These are phyloP conservation scores for Choristoneura rosaceana DNA, from an alignment of 2,888 invertebrate species.

Conservation along the genomic window DNA sequence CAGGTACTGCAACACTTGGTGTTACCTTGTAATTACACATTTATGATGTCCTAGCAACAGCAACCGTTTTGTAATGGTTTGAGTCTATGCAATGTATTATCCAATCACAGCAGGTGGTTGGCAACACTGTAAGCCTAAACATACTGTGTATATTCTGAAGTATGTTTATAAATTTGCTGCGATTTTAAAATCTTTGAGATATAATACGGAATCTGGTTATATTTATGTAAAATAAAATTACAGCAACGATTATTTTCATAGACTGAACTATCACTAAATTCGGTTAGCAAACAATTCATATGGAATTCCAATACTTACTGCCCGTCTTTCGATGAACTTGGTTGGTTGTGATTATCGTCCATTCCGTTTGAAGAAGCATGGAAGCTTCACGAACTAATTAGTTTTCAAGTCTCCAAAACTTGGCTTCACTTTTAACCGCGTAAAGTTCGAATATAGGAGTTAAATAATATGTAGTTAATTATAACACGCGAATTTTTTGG, in stretches of 20 bases:
- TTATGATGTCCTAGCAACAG: neutral
- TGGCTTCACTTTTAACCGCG: constrained; percentile 27
- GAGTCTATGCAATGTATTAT: neutral
- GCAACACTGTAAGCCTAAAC: constrained; percentile 7
- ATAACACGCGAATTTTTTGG: neutral
- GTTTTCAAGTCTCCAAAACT: constrained; percentile 35
- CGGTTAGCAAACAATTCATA: neutral
- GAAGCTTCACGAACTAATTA: constrained; percentile 69
- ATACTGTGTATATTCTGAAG: neutral
- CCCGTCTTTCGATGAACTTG: constrained; percentile 59
- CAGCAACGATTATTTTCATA: neutral
- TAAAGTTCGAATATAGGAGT: constrained; percentile 25
- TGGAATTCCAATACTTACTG: constrained; percentile 62
- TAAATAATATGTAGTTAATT: constrained; percentile 5
- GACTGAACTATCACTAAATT: neutral
- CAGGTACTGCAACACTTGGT: neutral
- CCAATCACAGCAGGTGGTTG: constrained; percentile 6
- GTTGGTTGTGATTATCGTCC: constrained; percentile 62
- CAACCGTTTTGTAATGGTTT: constrained; percentile 2
- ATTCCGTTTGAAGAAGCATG: constrained; percentile 73
- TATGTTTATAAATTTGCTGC: neutral
- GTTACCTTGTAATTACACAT: neutral
- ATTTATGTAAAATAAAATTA: neutral
- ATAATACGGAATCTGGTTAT: neutral
- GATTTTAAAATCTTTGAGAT: neutral